A percentile compares a stretch with the other conserved stretches of the same genome.
phyloP scores from a whole-genome alignment of 2,888 invertebrate genomes.

The Eristalinus sepulchralis region DNA sequence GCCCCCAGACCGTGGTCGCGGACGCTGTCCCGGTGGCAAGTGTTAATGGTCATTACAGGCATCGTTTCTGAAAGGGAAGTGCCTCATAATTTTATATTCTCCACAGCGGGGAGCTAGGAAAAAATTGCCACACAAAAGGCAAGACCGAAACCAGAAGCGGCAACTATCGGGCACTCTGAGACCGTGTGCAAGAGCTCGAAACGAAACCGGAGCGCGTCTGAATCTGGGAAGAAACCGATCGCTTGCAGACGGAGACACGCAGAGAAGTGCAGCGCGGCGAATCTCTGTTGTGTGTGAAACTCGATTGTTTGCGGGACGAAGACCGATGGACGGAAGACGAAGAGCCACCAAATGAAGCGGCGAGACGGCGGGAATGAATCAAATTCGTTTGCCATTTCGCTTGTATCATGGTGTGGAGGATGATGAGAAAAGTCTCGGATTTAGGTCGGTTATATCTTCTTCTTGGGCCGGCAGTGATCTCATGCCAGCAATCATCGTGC shows the following conservation, averaged over 20 bases:
- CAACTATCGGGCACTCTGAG: conserved; percentile 48
- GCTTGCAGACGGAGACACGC: not conserved
- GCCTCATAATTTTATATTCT: conserved; percentile 53
- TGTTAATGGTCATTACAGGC: conserved; percentile 51
- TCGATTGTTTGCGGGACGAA: conserved; percentile 54
- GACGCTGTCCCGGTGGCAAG: conserved; percentile 9
- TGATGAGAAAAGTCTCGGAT: conserved; percentile 43
- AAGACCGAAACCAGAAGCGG: conserved; percentile 41
- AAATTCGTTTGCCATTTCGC: conserved; percentile 69
- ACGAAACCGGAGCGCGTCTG: conserved; percentile 18
- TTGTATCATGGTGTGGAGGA: conserved; percentile 6
- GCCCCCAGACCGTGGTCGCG: not conserved
- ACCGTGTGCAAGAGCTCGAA: not conserved
- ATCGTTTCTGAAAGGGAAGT: conserved; percentile 66
- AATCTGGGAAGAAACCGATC: not conserved
- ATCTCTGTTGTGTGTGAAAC: conserved; percentile 63
- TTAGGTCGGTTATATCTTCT: conserved; percentile 56
- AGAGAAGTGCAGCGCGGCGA: not conserved
- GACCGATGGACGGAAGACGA: conserved; percentile 39
- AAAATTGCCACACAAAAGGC: conserved; percentile 53
- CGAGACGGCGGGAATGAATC: too few relatives aligned
- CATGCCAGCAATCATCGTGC: conserved; percentile 29
- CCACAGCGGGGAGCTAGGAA: conserved; percentile 21
- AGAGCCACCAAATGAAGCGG: conserved; percentile 4
- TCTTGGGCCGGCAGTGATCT: conserved; percentile 54